Evolutionary conservation across 1,140 invertebrate species (phyloP).

Genomic region (Acyrthosiphon pisum): DNA sequence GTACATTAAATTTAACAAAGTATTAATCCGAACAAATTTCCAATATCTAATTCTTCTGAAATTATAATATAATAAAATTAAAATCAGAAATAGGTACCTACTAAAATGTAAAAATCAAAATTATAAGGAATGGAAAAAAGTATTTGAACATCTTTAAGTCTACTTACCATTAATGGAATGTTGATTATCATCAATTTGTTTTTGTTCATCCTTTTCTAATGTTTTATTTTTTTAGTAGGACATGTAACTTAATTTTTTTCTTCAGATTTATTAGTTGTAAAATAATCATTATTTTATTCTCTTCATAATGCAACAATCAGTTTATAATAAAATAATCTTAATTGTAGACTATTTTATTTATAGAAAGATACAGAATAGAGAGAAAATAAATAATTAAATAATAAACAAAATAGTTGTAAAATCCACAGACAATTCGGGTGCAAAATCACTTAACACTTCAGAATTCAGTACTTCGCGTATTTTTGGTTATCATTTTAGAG

Average conservation of each 20-base stretch:
- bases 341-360: too few relatives aligned
- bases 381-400: not conserved
- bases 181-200: too few relatives aligned
- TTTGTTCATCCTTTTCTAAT: not conserved
- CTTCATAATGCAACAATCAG: not conserved
- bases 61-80: not conserved
- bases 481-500: too few relatives aligned
- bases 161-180: too few relatives aligned
- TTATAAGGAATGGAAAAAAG: conserved; percentile 24
- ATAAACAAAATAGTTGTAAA: not conserved
- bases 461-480: too few relatives aligned
- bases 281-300: conserved; percentile 11
- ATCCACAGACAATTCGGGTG: too few relatives aligned
- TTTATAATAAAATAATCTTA: too few relatives aligned
- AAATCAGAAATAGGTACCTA: not conserved
- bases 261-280: conserved; percentile 5
- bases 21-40: conserved; percentile 2
- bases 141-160: not conserved
- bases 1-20: not conserved
- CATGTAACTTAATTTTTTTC: not conserved
- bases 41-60: conserved; percentile 33
- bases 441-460: too few relatives aligned
- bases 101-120: not conserved
- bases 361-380: too few relatives aligned
- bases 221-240: conserved; percentile 15